phyloP scores from a whole-genome alignment of 1,140 invertebrate species.

The Drosophila busckii region DNA sequence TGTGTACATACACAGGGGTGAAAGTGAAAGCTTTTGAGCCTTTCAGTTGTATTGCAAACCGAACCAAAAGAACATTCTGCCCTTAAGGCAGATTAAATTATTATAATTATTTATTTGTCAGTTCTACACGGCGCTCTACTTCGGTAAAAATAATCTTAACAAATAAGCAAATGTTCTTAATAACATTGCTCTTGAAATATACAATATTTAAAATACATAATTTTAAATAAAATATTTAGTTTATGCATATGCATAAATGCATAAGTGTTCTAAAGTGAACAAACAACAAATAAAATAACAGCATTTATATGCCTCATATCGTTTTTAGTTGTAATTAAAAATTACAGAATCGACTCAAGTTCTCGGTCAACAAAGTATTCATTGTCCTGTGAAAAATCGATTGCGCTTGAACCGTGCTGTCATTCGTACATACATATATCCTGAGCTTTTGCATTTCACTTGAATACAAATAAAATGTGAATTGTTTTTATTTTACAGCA shows the following conservation, averaged over 20 bases:
- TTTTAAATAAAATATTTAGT: background rate
- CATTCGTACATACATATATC: constrained; percentile 31
- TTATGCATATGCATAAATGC: background rate
- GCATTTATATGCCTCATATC: too few relatives aligned
- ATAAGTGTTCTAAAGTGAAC: background rate
- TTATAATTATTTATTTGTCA: constrained; percentile 11
- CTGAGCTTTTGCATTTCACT: constrained; percentile 46
- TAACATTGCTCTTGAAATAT: too few relatives aligned
- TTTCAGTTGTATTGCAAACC: constrained; percentile 25
- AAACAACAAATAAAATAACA: background rate
- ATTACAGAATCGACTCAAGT: background rate
- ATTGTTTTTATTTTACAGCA: constrained; percentile 1
- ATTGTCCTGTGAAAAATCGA: constrained; percentile 69
- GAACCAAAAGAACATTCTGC: too few relatives aligned
- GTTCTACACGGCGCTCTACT: background rate
- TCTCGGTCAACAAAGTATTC: constrained; percentile 42
- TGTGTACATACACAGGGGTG: constrained; percentile 34
- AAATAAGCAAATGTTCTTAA: background rate
- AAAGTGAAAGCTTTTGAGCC: constrained; percentile 32
- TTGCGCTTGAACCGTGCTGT: constrained; percentile 47
- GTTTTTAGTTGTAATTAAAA: background rate
- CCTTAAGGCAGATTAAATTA: constrained; percentile 14
- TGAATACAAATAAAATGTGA: constrained; percentile 27
- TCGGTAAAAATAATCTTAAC: background rate
- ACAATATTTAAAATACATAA: background rate